Percentiles rank a stretch among this genome's conserved stretches.
Evolutionary conservation across 2,113 vertebrate genomes (phyloP).

Genomic region (Rostratula benghalensis): DNA sequence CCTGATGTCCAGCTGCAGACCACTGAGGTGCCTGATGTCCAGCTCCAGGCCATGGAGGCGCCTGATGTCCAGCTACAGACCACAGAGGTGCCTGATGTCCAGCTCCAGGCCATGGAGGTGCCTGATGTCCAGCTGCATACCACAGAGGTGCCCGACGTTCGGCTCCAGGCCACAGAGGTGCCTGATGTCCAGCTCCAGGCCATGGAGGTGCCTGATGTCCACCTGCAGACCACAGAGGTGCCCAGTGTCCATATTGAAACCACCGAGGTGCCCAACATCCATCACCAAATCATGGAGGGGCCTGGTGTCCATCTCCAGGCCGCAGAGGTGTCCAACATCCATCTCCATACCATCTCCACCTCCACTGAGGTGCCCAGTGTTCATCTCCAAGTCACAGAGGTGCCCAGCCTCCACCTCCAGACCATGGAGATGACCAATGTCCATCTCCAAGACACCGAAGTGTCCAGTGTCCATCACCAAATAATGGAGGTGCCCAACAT

Average conservation of each 20-base stretch:
- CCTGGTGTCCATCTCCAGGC: slow-evolving; percentile 50
- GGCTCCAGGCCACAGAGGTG: background rate
- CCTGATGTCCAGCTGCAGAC: slow-evolving; percentile 44
- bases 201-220: background rate
- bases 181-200: background rate
- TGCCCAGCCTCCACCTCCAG: background rate
- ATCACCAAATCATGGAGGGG: slow-evolving; percentile 2
- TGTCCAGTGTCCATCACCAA: background rate
- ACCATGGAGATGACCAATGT: background rate
- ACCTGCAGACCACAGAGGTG: slow-evolving; percentile 30
- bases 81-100: slow-evolving; percentile 10
- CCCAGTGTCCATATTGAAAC: background rate
- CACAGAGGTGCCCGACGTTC: background rate
- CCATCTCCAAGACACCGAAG: background rate
- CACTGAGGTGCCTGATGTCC: background rate
- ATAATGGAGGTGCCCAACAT: background rate
- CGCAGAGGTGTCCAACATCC: background rate
- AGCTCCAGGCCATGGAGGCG: background rate
- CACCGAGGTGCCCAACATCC: background rate
- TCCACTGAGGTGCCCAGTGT: background rate
- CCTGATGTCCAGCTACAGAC: background rate
- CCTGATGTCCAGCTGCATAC: background rate
- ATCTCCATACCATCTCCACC: background rate
- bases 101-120: background rate
- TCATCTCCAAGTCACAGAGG: background rate